A percentile compares a stretch with the other conserved stretches of the same genome.
phyloP scores from a whole-genome alignment of 2,797 vertebrate genomes.

The Gambelia wislizenii region DNA sequence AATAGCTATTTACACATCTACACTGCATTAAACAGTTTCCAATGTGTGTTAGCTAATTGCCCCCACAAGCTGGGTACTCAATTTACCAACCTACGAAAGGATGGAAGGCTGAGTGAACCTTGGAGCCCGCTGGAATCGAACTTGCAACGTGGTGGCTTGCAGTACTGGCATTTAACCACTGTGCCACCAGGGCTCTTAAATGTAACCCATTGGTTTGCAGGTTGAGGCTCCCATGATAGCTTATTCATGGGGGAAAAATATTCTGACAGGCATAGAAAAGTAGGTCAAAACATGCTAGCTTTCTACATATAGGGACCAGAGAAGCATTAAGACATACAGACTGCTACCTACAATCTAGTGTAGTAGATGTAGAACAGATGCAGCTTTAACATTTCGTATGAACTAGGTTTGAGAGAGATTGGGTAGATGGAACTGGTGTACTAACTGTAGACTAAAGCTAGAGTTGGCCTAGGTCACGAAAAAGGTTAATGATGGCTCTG shows the following conservation, averaged over 20 bases:
- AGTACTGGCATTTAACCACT: no score
- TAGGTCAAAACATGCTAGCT: background rate
- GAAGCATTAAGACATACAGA: background rate
- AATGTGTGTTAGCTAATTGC: no score
- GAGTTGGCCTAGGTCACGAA: background rate
- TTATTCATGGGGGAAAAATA: background rate
- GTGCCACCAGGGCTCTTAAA: no score
- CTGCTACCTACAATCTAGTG: background rate
- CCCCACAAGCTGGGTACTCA: no score
- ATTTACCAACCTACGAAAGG: no score
- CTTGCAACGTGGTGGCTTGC: no score
- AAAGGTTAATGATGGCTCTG: background rate
- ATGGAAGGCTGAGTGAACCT: no score
- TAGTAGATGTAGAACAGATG: no score
- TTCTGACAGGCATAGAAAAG: background rate
- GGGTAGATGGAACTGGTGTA: background rate
- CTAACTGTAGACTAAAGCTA: background rate
- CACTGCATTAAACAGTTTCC: no score
- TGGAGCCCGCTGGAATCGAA: no score
- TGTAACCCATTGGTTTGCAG: constrained; percentile 35
- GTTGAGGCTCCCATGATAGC: background rate
- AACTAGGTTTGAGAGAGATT: background rate
- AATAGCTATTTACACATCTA: no score
- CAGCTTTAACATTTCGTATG: background rate
- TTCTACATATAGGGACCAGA: background rate